Evolutionary conservation across 1,140 invertebrate species (phyloP), one percentile per base, ranked within the genome.

Genomic region (Adoxophyes honmai): DNA sequence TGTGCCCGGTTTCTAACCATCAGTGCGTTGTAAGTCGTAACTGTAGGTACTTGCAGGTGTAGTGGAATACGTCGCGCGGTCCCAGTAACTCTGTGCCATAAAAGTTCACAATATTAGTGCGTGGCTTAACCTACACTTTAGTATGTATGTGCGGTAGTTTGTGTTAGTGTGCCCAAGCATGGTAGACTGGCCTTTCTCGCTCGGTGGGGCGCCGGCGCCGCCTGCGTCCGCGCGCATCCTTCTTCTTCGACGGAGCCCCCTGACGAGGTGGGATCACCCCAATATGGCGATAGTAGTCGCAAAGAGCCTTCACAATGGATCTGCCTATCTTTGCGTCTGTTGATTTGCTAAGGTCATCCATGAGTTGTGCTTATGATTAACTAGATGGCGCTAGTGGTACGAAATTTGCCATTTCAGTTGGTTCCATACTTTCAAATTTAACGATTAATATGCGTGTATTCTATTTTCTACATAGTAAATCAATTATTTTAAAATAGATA

Each of bases 231-330:
- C 76, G 65, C 0, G 55, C 37, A 7, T 84, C 76, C 34, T 77
- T 78, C 59, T 80, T 84, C 57, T 81, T 87, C 13, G 16, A 67
- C 6, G 36, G 9, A 2, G 55, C 52, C 10, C 76, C 65, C 4
- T 78, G 54, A 4, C 79, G 73, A 10, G 77, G 75, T 6, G 86
- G 78, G 13, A 88, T 81, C n/a, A 86, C 75, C 0, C 73, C 74
- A 5, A 82, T 62, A 44, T 88, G 82, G 0, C 82, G 68, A 54
- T 86, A 88, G 57, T 87, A 88, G 52, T 88, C 83, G 55, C 81
- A 88, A 4, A 88, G 60, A 9, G 78, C 75, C 63, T 86, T 86
- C 15, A 62, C 86, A 54, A 88, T 11, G 2, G 81, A 74, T 62
- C 77, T 66, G 7, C 86, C 86, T 66, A 86, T 78, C 71, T 78